phyloP scores from a whole-genome alignment of 1,140 invertebrate species.

The Megalopta genalis region DNA sequence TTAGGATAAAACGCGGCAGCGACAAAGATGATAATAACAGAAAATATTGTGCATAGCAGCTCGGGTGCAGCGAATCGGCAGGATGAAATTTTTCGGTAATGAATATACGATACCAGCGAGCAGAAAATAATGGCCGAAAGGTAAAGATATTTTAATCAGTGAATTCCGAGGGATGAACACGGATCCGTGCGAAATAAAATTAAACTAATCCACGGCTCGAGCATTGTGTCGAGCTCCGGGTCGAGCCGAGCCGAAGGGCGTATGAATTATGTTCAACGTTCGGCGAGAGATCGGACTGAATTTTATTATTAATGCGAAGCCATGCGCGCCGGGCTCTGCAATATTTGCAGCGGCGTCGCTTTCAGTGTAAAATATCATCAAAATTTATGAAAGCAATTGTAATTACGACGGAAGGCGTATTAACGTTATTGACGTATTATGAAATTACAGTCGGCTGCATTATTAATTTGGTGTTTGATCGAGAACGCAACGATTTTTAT shows the following conservation, averaged over 20 bases:
- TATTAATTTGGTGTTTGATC: neutral
- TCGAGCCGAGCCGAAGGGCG: neutral
- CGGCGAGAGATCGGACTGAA: neutral
- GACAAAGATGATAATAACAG: no score
- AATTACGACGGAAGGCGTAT: neutral
- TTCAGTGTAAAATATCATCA: neutral
- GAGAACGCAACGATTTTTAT: neutral
- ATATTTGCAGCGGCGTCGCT: neutral
- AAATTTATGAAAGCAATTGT: neutral
- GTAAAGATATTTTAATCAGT: no score
- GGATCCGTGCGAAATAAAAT: neutral
- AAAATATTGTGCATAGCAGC: no score
- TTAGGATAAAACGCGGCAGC: no score
- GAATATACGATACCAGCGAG: no score
- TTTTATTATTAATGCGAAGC: constrained; percentile 6
- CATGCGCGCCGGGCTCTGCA: neutral
- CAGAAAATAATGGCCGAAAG: no score
- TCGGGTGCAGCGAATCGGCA: no score
- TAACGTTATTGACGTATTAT: constrained; percentile 15
- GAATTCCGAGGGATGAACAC: neutral
- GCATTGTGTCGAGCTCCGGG: neutral
- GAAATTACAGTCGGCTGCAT: neutral
- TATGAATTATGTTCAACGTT: neutral
- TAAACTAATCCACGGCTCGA: neutral
- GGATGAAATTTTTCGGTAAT: no score